These are phyloP conservation scores for Cydia strobilella DNA, from an alignment of 1,140 invertebrate genomes.

Conservation along the genomic window DNA sequence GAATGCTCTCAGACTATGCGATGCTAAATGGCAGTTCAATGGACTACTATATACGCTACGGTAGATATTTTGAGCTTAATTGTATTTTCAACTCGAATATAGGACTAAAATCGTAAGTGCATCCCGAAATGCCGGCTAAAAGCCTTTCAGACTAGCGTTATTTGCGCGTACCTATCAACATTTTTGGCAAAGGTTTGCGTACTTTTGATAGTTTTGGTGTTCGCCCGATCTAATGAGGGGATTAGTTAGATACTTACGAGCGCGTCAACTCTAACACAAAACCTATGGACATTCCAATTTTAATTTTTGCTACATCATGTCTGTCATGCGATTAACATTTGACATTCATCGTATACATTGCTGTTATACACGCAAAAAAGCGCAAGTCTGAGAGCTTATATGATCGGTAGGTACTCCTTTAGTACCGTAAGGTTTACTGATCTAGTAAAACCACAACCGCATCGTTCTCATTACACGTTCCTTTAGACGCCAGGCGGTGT, in stretches of 20 bases:
- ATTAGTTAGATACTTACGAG: no score
- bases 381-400: neutral
- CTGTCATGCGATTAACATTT: no score
- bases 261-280: no score
- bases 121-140: neutral
- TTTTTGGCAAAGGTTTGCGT: no score
- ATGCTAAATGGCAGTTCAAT: slow-evolving; percentile 13
- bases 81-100: neutral
- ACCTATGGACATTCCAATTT: no score
- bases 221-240: no score
- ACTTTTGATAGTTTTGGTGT: no score
- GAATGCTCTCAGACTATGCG: slow-evolving; percentile 25
- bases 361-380: neutral
- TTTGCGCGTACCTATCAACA: no score
- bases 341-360: no score
- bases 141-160: neutral
- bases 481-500: neutral
- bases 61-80: slow-evolving; percentile 27
- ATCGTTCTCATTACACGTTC: slow-evolving; percentile 1
- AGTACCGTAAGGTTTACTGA: slow-evolving; percentile 14
- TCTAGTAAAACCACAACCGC: slow-evolving; percentile 27
- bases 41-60: slow-evolving; percentile 20
- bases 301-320: no score
- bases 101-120: neutral
- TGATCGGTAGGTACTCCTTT: neutral